phyloP scores from a whole-genome alignment of 2,113 vertebrate species.

The Sapajus apella region DNA sequence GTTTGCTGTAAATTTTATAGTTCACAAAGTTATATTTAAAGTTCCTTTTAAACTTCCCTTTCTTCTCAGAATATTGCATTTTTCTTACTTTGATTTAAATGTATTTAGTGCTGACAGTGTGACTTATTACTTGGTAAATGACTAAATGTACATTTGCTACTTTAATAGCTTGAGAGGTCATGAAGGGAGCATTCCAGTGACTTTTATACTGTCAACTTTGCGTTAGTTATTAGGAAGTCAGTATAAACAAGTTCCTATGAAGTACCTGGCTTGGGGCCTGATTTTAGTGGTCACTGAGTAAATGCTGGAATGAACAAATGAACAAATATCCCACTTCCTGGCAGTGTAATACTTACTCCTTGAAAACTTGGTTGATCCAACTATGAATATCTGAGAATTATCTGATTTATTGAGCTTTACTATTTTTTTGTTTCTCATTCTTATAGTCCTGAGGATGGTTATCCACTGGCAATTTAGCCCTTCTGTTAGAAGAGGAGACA shows the following conservation, averaged over 20 bases:
- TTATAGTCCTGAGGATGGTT: not conserved
- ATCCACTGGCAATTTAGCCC: not conserved
- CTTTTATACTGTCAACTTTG: not conserved
- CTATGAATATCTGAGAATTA: not conserved
- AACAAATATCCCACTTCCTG: not conserved
- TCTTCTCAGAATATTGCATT: not conserved
- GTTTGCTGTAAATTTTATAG: not conserved
- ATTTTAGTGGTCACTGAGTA: not conserved
- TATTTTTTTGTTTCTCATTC: not conserved
- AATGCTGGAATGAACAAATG: not conserved
- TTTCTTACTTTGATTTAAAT: constrained; percentile 14
- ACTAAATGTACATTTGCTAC: not conserved
- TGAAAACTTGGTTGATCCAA: not conserved
- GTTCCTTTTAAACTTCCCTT: not conserved
- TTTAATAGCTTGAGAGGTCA: not conserved
- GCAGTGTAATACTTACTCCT: not conserved
- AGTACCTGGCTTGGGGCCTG: not conserved
- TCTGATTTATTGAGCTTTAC: not conserved
- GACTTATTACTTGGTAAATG: not conserved
- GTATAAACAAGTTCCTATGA: not conserved
- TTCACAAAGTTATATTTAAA: not conserved
- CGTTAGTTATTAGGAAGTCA: not conserved
- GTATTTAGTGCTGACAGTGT: not conserved
- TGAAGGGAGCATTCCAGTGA: not conserved
- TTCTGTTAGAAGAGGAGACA: not conserved